These are phyloP conservation scores for Lacanobia oleracea DNA, from an alignment of 2,888 invertebrate genomes.

Conservation along the genomic window DNA sequence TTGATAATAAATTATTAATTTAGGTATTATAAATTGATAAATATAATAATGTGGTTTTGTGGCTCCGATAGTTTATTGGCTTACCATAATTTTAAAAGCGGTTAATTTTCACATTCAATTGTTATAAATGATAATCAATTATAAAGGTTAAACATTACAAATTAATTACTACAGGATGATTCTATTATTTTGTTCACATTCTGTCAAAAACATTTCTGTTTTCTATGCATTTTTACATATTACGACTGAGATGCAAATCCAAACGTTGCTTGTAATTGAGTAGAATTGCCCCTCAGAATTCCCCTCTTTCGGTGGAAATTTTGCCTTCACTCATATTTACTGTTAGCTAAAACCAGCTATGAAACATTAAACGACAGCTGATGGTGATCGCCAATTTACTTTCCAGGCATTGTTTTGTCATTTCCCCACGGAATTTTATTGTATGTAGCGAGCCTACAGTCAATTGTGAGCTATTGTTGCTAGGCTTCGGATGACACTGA, in stretches of 20 bases:
- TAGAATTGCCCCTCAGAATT: too few species aligned
- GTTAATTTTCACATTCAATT: background rate
- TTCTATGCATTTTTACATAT: too few species aligned
- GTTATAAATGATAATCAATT: too few species aligned
- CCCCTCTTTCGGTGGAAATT: too few species aligned
- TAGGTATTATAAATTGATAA: constrained; percentile 12
- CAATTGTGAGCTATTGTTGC: constrained; percentile 9
- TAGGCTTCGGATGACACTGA: background rate
- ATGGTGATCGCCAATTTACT: background rate
- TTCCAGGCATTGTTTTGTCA: constrained; percentile 5
- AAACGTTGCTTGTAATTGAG: too few species aligned
- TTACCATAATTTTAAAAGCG: constrained; percentile 7
- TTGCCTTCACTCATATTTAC: too few species aligned
- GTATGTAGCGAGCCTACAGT: background rate
- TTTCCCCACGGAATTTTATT: constrained; percentile 3
- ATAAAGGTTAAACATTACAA: too few species aligned
- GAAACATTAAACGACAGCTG: background rate
- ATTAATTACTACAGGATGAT: too few species aligned
- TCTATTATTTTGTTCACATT: too few species aligned
- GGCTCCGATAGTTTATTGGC: constrained; percentile 31
- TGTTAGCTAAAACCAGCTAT: background rate
- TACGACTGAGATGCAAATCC: too few species aligned
- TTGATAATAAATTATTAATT: constrained; percentile 24
- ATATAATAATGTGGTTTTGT: constrained; percentile 43
- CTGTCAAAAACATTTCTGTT: too few species aligned